Evolutionary conservation across 2,797 vertebrate genomes (phyloP).

Genomic region (Muscicapa striata): DNA sequence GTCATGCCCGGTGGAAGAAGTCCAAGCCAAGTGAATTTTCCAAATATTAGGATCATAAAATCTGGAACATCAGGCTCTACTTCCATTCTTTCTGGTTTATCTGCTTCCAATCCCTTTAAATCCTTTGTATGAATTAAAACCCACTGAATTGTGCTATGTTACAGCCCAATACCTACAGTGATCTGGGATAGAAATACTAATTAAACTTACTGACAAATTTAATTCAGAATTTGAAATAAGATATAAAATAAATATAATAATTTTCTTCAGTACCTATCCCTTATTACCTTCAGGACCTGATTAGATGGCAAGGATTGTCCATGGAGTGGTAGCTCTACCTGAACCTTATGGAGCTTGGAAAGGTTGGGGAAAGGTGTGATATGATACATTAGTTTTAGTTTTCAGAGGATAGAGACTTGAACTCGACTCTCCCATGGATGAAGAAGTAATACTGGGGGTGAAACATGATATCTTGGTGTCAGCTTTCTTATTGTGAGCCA

Average conservation of each 20-base stretch:
- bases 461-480: neutral
- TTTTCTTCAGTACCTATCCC: neutral
- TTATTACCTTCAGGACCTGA: neutral
- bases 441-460: neutral
- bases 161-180: neutral
- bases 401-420: neutral
- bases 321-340: neutral
- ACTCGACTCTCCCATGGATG: neutral
- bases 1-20: neutral
- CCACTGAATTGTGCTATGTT: neutral
- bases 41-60: neutral
- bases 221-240: neutral
- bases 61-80: neutral
- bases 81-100: neutral
- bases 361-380: neutral
- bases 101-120: neutral
- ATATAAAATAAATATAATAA: neutral
- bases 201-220: neutral
- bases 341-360: neutral
- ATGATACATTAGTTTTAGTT: constrained; percentile 6
- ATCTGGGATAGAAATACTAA: neutral
- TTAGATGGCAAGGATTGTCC: neutral
- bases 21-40: neutral
- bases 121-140: neutral
- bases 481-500: neutral